Evolutionary conservation across 1,140 invertebrate species (phyloP).

Genomic region (Belonocnema kinseyi): DNA sequence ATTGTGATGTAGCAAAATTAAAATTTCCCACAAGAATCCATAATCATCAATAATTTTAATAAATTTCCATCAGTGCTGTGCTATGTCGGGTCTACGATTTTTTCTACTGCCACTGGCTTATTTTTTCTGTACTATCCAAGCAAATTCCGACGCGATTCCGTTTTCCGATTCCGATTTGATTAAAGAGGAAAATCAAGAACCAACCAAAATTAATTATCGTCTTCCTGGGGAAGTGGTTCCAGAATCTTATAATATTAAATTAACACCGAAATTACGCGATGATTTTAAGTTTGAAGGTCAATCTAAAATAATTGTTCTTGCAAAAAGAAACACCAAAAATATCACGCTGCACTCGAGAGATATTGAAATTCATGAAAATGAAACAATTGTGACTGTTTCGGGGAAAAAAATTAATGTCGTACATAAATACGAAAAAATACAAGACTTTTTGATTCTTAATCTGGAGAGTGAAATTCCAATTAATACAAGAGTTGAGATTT

Average conservation of each 20-base stretch:
- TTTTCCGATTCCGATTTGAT: too few species aligned
- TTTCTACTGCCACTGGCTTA: background rate
- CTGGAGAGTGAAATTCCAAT: conserved; percentile 59
- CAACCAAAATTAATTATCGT: background rate
- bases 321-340: background rate
- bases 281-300: background rate
- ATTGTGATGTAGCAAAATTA: conserved; percentile 4
- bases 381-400: background rate
- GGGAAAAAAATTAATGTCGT: background rate
- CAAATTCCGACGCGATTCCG: too few species aligned
- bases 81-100: background rate
- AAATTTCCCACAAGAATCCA: background rate
- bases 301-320: background rate
- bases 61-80: background rate
- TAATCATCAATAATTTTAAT: background rate
- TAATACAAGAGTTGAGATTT: conserved; percentile 67
- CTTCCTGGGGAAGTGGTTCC: background rate
- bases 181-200: background rate
- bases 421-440: conserved; percentile 1
- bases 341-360: background rate
- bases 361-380: background rate
- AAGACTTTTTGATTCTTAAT: conserved; percentile 62
- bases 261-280: background rate
- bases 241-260: background rate
- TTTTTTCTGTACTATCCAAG: background rate